Conservation (phyloP, 2,797 vertebrate species). For the Eptatretus atami region DNA sequence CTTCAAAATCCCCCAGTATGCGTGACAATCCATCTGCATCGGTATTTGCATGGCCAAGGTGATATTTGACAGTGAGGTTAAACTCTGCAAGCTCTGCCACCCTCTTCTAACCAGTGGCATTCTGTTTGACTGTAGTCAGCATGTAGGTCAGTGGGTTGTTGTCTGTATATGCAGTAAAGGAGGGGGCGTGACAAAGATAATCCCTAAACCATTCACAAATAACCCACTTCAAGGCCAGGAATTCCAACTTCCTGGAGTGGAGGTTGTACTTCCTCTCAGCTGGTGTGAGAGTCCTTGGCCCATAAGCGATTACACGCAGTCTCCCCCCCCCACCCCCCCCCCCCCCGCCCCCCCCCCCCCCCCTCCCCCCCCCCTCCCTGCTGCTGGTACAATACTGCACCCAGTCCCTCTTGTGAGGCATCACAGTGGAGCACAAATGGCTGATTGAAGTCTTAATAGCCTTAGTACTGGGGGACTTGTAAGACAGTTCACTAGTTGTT, state of each 20-base stretch:
- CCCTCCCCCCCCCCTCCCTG: background rate
- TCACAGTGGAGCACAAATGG: conserved; percentile 1
- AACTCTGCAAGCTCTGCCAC: no score
- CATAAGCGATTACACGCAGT: conserved; percentile 3
- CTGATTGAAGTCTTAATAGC: background rate
- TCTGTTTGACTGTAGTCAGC: no score
- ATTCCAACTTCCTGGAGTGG: background rate
- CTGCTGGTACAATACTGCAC: conserved; percentile 5
- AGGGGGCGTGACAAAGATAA: conserved; percentile 1
- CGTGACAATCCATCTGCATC: no score
- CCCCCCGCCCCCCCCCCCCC: background rate
- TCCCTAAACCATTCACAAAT: conserved; percentile 1
- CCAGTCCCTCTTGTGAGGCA: background rate
- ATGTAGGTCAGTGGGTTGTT: background rate
- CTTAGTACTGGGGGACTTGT: conserved; percentile 4
- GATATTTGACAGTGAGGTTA: no score
- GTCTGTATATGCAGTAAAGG: conserved; percentile 1
- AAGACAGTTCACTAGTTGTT: conserved; percentile 6
- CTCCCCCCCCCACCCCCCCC: background rate
- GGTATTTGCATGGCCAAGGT: no score
- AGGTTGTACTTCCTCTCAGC: conserved; percentile 4
- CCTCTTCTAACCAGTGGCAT: no score
- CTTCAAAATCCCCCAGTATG: no score
- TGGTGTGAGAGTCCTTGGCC: background rate
- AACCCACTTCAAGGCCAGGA: conserved; percentile 6